A percentile compares a stretch with the other conserved stretches of the same genome.
Conservation (phyloP, 2,797 vertebrate genomes). For the Anas capensis region DNA sequence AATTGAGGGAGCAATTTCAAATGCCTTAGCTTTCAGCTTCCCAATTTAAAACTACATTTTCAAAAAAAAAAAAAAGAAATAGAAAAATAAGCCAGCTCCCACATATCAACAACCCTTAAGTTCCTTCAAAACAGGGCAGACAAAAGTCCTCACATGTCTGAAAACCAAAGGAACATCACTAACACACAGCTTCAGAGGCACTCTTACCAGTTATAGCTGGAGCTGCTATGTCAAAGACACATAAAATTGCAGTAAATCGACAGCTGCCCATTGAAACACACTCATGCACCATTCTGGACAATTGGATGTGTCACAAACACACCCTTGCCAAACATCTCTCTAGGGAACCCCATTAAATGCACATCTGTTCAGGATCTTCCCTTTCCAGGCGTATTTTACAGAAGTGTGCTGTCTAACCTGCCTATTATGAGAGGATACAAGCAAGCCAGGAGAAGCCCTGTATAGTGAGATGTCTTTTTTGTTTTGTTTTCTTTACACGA, state of each 20-base stretch:
- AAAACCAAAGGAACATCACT: background rate
- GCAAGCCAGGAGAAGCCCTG: background rate
- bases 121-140: background rate
- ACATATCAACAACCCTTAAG: background rate
- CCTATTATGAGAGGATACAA: background rate
- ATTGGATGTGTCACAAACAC: accelerated
- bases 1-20: background rate
- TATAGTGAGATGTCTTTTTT: background rate
- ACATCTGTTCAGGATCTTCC: background rate
- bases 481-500: background rate
- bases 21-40: background rate
- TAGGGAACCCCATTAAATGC: background rate
- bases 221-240: background rate
- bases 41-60: background rate
- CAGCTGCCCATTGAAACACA: background rate
- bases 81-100: background rate
- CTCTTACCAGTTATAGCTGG: background rate
- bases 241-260: background rate
- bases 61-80: background rate
- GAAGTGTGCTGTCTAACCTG: background rate
- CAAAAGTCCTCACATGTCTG: background rate
- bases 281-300: background rate
- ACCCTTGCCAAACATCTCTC: background rate
- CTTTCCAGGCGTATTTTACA: background rate
- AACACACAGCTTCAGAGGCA: background rate